Conservation (phyloP, 2,113 vertebrate genomes). For the Falco punctatus region DNA sequence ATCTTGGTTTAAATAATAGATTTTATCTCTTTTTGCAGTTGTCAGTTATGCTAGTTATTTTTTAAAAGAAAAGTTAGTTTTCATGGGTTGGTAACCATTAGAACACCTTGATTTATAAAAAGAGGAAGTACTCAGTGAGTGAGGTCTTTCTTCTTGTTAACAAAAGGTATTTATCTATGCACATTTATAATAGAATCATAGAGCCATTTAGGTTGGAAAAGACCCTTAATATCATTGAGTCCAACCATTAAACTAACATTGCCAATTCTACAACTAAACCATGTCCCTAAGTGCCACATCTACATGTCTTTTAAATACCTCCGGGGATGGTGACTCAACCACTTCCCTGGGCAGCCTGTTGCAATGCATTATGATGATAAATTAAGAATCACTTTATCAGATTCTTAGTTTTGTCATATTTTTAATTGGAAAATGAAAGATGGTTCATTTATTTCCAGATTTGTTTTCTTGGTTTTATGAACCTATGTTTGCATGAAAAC, state of each 20-base stretch:
- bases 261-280: no score
- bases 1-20: slow-evolving; percentile 29
- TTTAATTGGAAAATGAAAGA: slow-evolving; percentile 22
- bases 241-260: no score
- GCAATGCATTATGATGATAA: neutral
- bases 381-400: neutral
- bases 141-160: neutral
- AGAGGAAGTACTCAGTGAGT: neutral
- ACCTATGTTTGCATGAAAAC: neutral
- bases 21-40: slow-evolving; percentile 6
- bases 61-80: neutral
- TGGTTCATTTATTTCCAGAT: neutral
- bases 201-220: no score
- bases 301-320: no score
- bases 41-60: neutral
- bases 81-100: neutral
- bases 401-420: slow-evolving; percentile 17
- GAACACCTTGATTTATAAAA: neutral
- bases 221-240: no score
- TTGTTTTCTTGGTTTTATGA: neutral
- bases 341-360: no score
- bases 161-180: neutral
- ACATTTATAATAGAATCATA: neutral
- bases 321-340: no score
- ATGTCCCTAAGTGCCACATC: no score